phyloP scores from a whole-genome alignment of 2,888 invertebrate species.

The Aromia moschata region DNA sequence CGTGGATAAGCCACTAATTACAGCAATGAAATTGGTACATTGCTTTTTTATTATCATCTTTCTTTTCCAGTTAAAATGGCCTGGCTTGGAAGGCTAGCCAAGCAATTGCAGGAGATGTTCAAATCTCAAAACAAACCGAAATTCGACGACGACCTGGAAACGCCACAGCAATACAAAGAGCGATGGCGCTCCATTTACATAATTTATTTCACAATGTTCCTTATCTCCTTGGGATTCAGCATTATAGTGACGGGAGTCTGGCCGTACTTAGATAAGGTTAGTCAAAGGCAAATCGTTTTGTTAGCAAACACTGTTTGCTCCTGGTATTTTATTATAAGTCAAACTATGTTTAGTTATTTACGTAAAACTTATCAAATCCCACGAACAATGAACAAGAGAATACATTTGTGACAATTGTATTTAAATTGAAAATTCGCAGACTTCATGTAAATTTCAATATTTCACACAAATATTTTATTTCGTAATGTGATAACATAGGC shows the following conservation, averaged over 20 bases:
- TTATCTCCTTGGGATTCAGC: constrained; percentile 89
- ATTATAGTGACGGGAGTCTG: constrained; percentile 88
- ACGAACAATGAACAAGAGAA: too few species aligned
- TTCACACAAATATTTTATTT: too few species aligned
- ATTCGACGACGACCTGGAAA: constrained; percentile 69
- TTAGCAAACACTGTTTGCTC: not conserved
- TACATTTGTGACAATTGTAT: too few species aligned
- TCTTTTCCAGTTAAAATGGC: constrained; percentile 34
- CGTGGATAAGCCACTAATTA: not conserved
- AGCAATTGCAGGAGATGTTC: constrained; percentile 41
- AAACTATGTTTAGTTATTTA: not conserved
- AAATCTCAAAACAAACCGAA: constrained; percentile 38
- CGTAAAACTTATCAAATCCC: too few species aligned
- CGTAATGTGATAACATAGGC: too few species aligned
- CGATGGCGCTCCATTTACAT: constrained; percentile 83
- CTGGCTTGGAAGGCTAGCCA: constrained; percentile 41
- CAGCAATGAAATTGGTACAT: not conserved
- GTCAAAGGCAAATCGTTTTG: constrained; percentile 23
- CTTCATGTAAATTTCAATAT: too few species aligned
- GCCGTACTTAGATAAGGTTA: constrained; percentile 87
- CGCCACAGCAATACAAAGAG: constrained; percentile 70
- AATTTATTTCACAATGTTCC: constrained; percentile 90
- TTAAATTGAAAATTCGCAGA: too few species aligned
- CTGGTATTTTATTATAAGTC: not conserved
- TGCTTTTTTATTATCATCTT: not conserved